Base-by-base conservation (phyloP, 2,797 vertebrate genomes). In the Eulemur albifrons region DNA sequence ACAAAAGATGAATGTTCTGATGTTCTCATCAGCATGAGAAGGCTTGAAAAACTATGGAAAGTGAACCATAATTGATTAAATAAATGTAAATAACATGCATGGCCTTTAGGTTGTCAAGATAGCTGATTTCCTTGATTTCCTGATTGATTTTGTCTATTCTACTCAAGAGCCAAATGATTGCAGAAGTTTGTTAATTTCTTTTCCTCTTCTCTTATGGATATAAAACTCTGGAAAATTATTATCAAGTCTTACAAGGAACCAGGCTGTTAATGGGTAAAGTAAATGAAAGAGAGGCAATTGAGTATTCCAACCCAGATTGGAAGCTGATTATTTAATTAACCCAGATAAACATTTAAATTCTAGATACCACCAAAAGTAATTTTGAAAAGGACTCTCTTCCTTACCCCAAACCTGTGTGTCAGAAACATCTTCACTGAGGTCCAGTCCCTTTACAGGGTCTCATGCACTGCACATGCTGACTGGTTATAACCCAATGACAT, bases 101-200 rank as follows among this genome's bases (percentile, higher is more conserved):
- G 50, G 30, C 15, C 21, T 69, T 38, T 75, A 83, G 38, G 3
- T 57, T 69, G 57, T 92, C 72, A 85, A 69, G 45, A 21, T 12
- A 79, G 17, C 21, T 75, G 48, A 81, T 57, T 86, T 97, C 45
- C 61, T 88, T 75, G 48, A 81, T 63, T 83, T 97, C 38, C 69
- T 86, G 21, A 27, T 45, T 15, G 48, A 35, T 43, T 82, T 96
- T 38, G 20, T 65, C 17, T 73, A 3, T 35, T 32, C 17, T 84
- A 30, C 18, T 92, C 48, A 80, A 84, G 70, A 84, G 25, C 50
- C 67, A 85, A 77, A 80, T n/a, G 40, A 45, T 27, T 87, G 25
- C 8, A 79, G 27, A 69, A n/a, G 50, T 92, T 81, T 54, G 21
- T 43, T 48, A 35, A 73, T 43, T 67, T 85, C 7, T 61, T 89